phyloP scores from a whole-genome alignment of 2,797 vertebrate species.

The Anas capensis region DNA sequence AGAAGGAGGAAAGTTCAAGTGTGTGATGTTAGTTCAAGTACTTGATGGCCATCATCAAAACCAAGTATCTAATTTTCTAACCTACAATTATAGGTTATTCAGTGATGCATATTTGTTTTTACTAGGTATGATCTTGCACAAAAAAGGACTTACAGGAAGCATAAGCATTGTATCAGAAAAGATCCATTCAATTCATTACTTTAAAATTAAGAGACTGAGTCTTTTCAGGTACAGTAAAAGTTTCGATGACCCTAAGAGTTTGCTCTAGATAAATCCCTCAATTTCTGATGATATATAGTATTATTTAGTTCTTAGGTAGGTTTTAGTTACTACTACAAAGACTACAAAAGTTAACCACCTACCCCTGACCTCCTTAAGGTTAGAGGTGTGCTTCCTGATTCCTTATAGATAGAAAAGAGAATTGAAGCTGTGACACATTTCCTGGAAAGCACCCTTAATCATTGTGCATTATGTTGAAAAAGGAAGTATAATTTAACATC shows the following conservation, averaged over 20 bases:
- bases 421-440: not conserved
- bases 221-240: not conserved
- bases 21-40: not conserved
- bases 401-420: not conserved
- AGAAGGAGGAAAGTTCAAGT: not conserved
- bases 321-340: not conserved
- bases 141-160: not conserved
- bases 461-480: not conserved
- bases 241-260: not conserved
- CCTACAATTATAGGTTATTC: not conserved
- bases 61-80: conserved; percentile 1
- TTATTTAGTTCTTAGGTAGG: not conserved
- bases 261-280: not conserved
- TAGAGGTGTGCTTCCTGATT: not conserved
- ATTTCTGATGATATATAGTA: not conserved
- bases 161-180: not conserved
- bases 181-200: not conserved
- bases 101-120: not conserved
- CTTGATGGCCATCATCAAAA: not conserved
- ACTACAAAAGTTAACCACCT: not conserved
- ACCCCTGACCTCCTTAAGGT: not conserved
- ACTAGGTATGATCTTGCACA: not conserved
- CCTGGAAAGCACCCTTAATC: not conserved
- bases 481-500: not conserved
- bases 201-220: not conserved